Evolutionary conservation across 2,888 invertebrate genomes (phyloP).

Genomic region (Nycteola revayana): DNA sequence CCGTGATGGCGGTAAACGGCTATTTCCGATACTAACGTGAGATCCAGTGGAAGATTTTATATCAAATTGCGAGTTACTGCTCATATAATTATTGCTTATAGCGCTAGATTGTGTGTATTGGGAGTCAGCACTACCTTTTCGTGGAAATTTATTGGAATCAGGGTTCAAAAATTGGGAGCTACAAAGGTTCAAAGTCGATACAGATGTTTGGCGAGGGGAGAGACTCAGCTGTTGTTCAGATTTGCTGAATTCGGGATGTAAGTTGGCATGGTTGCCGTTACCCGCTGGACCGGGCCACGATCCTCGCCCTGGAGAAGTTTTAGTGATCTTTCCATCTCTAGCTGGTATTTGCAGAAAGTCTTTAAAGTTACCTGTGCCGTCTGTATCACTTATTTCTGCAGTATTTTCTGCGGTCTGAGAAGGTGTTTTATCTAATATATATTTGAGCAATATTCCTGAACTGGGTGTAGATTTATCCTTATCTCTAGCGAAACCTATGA

Average conservation of each 20-base stretch:
- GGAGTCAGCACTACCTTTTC: constrained; percentile 83
- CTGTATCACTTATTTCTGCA: constrained; percentile 73
- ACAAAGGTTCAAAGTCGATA: constrained; percentile 75
- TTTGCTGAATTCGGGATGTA: constrained; percentile 89
- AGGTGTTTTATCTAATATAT: constrained; percentile 62
- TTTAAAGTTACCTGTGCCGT: constrained; percentile 50
- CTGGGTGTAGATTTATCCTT: constrained; percentile 68
- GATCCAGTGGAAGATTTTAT: constrained; percentile 60
- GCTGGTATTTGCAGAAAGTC: constrained; percentile 85
- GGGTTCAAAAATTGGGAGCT: constrained; percentile 80
- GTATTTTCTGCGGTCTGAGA: constrained; percentile 50
- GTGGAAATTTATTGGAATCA: constrained; percentile 61
- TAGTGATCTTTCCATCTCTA: constrained; percentile 87
- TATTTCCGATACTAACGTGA: constrained; percentile 64
- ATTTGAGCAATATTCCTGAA: constrained; percentile 74
- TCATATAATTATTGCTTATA: constrained; percentile 56
- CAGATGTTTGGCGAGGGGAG: constrained; percentile 75
- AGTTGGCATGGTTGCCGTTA: constrained; percentile 72
- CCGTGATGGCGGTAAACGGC: constrained; percentile 87
- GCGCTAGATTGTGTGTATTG: constrained; percentile 79
- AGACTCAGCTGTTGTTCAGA: constrained; percentile 89
- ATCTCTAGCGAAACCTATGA: constrained; percentile 96
- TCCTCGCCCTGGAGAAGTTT: constrained; percentile 89
- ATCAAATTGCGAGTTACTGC: constrained; percentile 71
- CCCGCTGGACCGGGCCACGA: constrained; percentile 93